Evolutionary conservation across 2,113 vertebrate genomes (phyloP), one percentile per base, ranked within the genome.

Genomic region (Podilymbus podiceps): DNA sequence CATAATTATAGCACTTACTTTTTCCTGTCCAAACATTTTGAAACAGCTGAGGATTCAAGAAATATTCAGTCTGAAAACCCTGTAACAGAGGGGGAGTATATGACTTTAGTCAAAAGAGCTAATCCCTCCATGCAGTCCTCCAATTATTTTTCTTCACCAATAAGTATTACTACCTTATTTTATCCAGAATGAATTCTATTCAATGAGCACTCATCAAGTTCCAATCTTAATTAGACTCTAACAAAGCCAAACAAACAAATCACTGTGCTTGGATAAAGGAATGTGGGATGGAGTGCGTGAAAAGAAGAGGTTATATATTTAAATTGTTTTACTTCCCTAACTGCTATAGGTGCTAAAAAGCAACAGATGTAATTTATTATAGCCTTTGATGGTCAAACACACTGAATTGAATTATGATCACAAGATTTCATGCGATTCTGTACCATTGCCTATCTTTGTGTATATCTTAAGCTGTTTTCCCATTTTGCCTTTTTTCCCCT

Each of bases 221-320:
- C 80, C 93, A 90, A 49, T 88, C 78, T 95, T 95, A 90, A 95
- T 96, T 94, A 97, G 82, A 88, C 69, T 89, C 79, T 74, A 88
- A 94, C 82, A 97, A 96, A 97, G 89, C 85, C 91, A 95, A 91
- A 94, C 91, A 96, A 97, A 96, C 88, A 93, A 93, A 93, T 93
- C 77, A 72, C 94, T 94, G 30, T 90, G 73, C 81, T 95, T 93
- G 46, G 79, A 83, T 93, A 91, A 92, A 93, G 42, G 58, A 76
- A 77, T 82, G 86, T 89, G 71, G 89, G 53, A 64, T 89, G 56
- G 60, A 94, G 86, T 47, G 9, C 14, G 2, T 87, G 77, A 95
- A 94, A 97, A 91, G 80, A 92, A 93, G 73, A 92, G 47, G 69
- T 80, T 92, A 77, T 81, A 83, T 50, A 73, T 93, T 95, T 66